phyloP scores from a whole-genome alignment of 1,140 invertebrate species.

The Armadillidium nasatum region DNA sequence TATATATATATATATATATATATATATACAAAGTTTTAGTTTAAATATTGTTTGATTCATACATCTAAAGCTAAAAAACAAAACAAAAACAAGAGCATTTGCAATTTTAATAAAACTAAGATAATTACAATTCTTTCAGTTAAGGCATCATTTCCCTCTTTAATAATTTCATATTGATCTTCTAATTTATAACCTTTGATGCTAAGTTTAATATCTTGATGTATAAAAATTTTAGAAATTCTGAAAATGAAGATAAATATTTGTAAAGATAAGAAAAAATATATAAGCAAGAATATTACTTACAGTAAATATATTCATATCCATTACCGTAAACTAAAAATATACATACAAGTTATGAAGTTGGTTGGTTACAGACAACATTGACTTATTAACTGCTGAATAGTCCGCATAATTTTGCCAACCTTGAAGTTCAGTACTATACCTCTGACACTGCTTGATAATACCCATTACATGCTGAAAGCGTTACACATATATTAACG shows the following conservation, averaged over 20 bases:
- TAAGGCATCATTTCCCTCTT: neutral
- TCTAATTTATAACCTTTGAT: neutral
- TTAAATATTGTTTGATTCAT: too few species aligned
- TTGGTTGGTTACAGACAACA: neutral
- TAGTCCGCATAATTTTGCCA: neutral
- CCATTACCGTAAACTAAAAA: too few species aligned
- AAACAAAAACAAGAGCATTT: too few species aligned
- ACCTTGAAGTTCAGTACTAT: neutral
- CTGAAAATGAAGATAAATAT: neutral
- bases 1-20: too few species aligned
- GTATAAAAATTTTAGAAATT: neutral
- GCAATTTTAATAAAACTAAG: too few species aligned
- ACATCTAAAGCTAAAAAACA: too few species aligned
- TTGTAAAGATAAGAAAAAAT: too few species aligned
- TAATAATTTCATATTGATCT: neutral
- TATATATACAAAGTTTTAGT: too few species aligned
- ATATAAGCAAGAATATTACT: too few species aligned
- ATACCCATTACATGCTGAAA: neutral
- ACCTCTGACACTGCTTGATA: neutral
- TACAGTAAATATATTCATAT: too few species aligned
- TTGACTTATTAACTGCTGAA: neutral
- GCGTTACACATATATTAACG: too few species aligned
- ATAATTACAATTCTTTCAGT: neutral
- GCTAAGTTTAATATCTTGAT: neutral
- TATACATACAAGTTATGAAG: neutral